Conservation (phyloP, 2,888 invertebrate species). For the Protula sp. region DNA sequence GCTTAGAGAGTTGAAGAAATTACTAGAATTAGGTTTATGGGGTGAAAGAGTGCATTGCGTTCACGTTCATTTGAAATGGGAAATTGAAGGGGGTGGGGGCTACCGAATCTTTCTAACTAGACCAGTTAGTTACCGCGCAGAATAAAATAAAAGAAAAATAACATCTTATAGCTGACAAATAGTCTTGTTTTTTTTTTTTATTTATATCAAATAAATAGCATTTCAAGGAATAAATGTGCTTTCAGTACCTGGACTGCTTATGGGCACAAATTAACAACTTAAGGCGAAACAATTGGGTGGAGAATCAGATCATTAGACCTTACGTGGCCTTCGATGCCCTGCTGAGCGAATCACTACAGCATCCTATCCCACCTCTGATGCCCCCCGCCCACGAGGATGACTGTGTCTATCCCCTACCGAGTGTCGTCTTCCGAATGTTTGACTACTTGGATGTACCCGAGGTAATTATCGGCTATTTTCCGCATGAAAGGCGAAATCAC, state of each 20-base stretch:
- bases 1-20: too few species aligned
- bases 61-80: too few species aligned
- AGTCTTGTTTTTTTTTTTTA: too few species aligned
- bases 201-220: too few species aligned
- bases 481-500: too few species aligned
- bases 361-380: constrained; percentile 83
- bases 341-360: constrained; percentile 91
- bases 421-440: constrained; percentile 88
- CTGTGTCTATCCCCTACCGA: constrained; percentile 87
- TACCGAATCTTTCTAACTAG: too few species aligned
- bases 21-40: too few species aligned
- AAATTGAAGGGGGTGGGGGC: too few species aligned
- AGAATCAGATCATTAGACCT: constrained; percentile 90
- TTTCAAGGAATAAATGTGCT: background rate
- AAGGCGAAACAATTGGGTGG: constrained; percentile 90
- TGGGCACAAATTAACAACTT: constrained; percentile 93
- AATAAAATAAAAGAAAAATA: too few species aligned
- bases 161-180: too few species aligned
- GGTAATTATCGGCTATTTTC: constrained; percentile 24
- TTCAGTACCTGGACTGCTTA: constrained; percentile 82
- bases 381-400: constrained; percentile 90
- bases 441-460: constrained; percentile 98
- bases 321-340: constrained; percentile 90
- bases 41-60: too few species aligned
- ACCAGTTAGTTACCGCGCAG: too few species aligned